Evolutionary conservation across 2,797 vertebrate genomes (phyloP).

Genomic region (Spinibarbus caldwelli): DNA sequence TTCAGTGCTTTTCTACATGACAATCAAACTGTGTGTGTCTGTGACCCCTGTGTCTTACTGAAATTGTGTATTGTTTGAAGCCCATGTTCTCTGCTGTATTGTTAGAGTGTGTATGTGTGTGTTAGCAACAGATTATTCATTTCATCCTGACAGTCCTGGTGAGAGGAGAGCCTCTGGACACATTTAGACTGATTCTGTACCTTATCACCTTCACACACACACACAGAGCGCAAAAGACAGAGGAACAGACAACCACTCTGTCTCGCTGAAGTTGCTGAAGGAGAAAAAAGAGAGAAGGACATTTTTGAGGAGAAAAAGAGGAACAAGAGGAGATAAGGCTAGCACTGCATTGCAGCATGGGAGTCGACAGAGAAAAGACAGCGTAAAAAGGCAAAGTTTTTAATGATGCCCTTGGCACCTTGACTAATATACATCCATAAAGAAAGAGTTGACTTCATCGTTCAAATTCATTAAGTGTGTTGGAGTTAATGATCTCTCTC

Average conservation of each 20-base stretch:
- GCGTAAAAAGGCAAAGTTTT: constrained; percentile 58
- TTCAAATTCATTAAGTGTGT: constrained; percentile 78
- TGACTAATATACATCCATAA: constrained; percentile 68
- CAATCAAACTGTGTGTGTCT: background rate
- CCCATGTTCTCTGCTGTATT: constrained; percentile 10
- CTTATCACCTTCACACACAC: constrained; percentile 58
- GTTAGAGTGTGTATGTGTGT: constrained; percentile 17
- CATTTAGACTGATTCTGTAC: constrained; percentile 60
- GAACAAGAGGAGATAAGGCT: constrained; percentile 57
- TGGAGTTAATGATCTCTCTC: constrained; percentile 71
- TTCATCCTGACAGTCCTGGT: constrained; percentile 50
- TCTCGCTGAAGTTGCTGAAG: constrained; percentile 57
- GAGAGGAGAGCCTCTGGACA: constrained; percentile 51
- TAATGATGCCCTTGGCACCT: constrained; percentile 68
- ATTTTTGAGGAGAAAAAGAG: constrained; percentile 53
- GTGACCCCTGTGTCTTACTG: background rate
- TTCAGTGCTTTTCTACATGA: background rate
- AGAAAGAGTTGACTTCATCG: constrained; percentile 73
- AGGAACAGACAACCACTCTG: constrained; percentile 52
- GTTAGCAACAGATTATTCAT: constrained; percentile 44
- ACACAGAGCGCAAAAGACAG: constrained; percentile 15
- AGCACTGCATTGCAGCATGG: constrained; percentile 60
- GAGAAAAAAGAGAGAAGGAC: constrained; percentile 52
- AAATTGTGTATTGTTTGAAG: constrained; percentile 30
- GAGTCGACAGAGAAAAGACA: constrained; percentile 22